Percentiles rank a stretch among this genome's conserved stretches.
These are phyloP conservation scores for Montipora sp. DNA, from an alignment of 64 coral and sea anemone species.

Conservation along the genomic window DNA sequence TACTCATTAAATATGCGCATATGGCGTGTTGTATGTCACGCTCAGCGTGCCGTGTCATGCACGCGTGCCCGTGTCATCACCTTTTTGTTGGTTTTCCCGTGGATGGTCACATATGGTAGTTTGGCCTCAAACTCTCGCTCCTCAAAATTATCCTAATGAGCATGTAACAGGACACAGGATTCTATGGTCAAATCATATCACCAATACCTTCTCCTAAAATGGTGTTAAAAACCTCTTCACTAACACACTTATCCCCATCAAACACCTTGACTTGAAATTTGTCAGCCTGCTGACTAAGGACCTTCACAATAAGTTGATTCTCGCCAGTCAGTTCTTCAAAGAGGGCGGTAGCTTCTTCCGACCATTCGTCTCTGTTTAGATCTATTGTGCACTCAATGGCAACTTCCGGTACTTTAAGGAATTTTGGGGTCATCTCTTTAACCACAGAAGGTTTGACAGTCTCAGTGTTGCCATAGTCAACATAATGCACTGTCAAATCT, in stretches of 20 bases:
- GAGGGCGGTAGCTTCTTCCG: constrained; percentile 41
- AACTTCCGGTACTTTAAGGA: constrained; percentile 39
- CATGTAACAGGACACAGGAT: too few relatives aligned
- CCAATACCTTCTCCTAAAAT: background rate
- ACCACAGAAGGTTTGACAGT: constrained; percentile 49
- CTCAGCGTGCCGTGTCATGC: too few relatives aligned
- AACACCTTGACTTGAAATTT: constrained; percentile 73
- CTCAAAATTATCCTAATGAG: too few relatives aligned
- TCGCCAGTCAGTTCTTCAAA: constrained; percentile 55
- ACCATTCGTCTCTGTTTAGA: constrained; percentile 59
- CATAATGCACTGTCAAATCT: constrained; percentile 65
- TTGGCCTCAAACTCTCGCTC: too few relatives aligned
- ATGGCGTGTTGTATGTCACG: too few relatives aligned
- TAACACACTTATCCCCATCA: constrained; percentile 44
- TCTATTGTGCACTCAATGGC: constrained; percentile 75
- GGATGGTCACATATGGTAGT: too few relatives aligned
- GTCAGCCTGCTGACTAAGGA: constrained; percentile 26
- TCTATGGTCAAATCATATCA: too few relatives aligned
- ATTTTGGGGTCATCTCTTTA: constrained; percentile 51
- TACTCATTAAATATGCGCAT: too few relatives aligned
- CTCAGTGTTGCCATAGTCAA: constrained; percentile 89
- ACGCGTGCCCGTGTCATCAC: too few relatives aligned
- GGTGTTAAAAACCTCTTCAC: constrained; percentile 41
- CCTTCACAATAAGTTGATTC: constrained; percentile 31
- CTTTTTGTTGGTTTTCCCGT: too few relatives aligned